Evolutionary conservation across 2,797 vertebrate genomes (phyloP).

Genomic region (Trematomus bernacchii): DNA sequence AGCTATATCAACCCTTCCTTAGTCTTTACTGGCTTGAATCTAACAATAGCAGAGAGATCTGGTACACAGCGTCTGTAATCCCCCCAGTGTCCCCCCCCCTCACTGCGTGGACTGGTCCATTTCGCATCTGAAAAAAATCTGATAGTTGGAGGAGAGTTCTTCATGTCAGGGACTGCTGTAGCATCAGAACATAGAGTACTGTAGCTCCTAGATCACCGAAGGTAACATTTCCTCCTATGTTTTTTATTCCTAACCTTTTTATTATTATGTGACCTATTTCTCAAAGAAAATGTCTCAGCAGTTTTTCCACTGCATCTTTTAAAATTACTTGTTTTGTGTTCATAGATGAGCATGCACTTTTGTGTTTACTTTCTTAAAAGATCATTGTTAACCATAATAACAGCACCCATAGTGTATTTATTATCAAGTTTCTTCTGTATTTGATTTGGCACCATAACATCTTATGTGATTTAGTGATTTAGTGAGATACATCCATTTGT

Average conservation of each 20-base stretch:
- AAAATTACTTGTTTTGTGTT: slow-evolving; percentile 29
- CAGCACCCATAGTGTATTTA: neutral
- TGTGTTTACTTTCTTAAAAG: slow-evolving; percentile 43
- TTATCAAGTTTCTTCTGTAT: neutral
- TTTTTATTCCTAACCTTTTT: slow-evolving; percentile 28
- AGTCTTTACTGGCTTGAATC: slow-evolving; percentile 17
- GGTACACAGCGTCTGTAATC: slow-evolving; percentile 11
- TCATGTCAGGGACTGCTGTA: slow-evolving; percentile 89
- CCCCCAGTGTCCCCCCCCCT: slow-evolving; percentile 24
- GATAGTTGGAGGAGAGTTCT: slow-evolving; percentile 91
- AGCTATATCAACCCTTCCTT: neutral
- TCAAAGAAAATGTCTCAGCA: slow-evolving; percentile 17
- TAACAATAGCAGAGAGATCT: neutral
- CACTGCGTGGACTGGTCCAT: slow-evolving; percentile 78
- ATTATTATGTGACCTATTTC: slow-evolving; percentile 8
- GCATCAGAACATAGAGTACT: slow-evolving; percentile 87
- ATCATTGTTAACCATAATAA: neutral
- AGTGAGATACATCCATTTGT: neutral
- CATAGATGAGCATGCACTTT: slow-evolving; percentile 47
- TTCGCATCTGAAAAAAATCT: slow-evolving; percentile 89
- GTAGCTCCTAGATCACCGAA: slow-evolving; percentile 88
- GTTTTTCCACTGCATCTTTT: slow-evolving; percentile 20
- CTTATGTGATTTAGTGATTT: slow-evolving; percentile 43
- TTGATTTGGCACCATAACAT: neutral
- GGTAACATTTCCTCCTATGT: slow-evolving; percentile 79